Evolutionary conservation across 2,888 invertebrate species (phyloP), one percentile per base, ranked within the genome.

Genomic region (Acleris emargana): DNA sequence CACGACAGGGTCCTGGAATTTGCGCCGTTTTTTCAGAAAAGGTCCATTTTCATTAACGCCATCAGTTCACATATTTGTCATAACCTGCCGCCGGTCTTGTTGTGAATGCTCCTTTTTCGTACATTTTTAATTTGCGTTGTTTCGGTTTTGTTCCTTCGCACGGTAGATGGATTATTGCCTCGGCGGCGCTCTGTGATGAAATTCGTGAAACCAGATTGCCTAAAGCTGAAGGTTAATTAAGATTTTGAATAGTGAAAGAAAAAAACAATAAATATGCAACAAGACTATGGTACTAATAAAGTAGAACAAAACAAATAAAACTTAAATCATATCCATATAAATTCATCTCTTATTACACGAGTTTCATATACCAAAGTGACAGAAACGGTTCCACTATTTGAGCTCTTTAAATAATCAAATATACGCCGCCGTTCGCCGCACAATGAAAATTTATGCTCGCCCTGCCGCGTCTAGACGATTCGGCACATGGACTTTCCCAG

Each of bases 11-110:
- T 76, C 72, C 71, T 76, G 74, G 71, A 81, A 81, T 82, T 77
- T 78, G 73, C 73, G 69, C 68, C 68, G 17, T 73, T 78, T 83
- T 83, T 84, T 85, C 84, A 80, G 73, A 83, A 88, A 89, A 86
- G 84, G 86, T 87, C 85, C 88, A 84, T 89, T 91, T 92, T 92
- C 90, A 92, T 92, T 91, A 91, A 83, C 90, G 81, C 83, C 88
- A 87, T 88, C 86, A 85, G 86, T 87, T 91, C 89, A 91, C 92
- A 91, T 92, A 91, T 91, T 91, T 92, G 92, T 92, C 92, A 92
- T 91, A 91, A 90, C 92, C 84, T 81, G 84, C 82, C 84, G 82
- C 81, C 80, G 79, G 74, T 74, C 81, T 77, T 82, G 76, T 74
- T 74, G 71, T 68, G 74, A 80, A 74, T 85, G 81, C 76, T 89